Percentiles rank a stretch among this genome's conserved stretches.
Evolutionary conservation across 2,797 vertebrate genomes (phyloP).

Genomic region (Clarias fuscus): DNA sequence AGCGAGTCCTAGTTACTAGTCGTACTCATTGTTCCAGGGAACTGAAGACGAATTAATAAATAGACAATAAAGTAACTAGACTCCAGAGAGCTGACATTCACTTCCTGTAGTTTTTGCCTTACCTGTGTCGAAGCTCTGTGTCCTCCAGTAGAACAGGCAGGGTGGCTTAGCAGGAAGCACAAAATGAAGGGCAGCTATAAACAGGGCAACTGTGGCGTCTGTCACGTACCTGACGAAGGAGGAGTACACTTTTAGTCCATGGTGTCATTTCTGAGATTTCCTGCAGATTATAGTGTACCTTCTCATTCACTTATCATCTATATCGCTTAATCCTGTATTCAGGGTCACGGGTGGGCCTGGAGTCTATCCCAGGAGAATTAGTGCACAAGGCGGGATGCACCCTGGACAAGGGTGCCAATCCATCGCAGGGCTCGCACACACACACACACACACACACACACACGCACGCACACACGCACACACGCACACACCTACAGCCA

Average conservation of each 20-base stretch:
- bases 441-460: too few species aligned
- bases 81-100: neutral
- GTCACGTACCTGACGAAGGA: conserved; percentile 77
- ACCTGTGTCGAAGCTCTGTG: conserved; percentile 73
- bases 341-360: too few species aligned
- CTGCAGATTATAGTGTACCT: neutral
- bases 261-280: neutral
- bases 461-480: too few species aligned
- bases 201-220: conserved; percentile 83
- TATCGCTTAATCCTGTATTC: too few species aligned
- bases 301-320: too few species aligned
- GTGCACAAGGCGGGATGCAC: too few species aligned
- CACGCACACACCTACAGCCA: too few species aligned
- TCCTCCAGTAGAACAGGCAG: conserved; percentile 70
- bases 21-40: neutral
- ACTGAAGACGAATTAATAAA: neutral
- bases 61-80: neutral
- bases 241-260: neutral
- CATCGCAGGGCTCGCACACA: too few species aligned
- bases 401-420: too few species aligned
- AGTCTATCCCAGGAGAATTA: too few species aligned
- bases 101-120: conserved; percentile 9
- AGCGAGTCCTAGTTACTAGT: neutral
- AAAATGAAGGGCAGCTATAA: conserved; percentile 82
- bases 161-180: conserved; percentile 85